Conservation (phyloP, 2,797 vertebrate genomes). For the Micropoecilia bifurca region DNA sequence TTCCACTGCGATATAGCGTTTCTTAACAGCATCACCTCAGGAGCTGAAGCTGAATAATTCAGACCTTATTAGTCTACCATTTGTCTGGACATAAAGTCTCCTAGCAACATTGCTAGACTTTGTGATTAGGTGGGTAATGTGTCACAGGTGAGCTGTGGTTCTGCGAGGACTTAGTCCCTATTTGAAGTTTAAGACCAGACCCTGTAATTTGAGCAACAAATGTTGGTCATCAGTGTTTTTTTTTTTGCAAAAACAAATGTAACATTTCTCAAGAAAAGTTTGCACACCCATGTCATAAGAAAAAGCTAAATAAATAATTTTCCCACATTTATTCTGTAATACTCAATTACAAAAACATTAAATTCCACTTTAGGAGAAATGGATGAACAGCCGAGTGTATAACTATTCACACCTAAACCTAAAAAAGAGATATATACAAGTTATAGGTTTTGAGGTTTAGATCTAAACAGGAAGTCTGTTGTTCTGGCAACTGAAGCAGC, state of each 20-base stretch:
- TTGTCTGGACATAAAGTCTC: constrained; percentile 66
- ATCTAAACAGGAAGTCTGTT: background rate
- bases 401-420: background rate
- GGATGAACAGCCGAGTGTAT: background rate
- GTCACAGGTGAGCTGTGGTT: constrained; percentile 22
- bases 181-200: background rate
- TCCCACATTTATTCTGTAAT: background rate
- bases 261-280: background rate
- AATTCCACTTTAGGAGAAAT: background rate
- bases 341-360: background rate
- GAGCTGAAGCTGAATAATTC: constrained; percentile 66
- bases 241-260: background rate
- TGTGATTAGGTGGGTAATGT: constrained; percentile 40
- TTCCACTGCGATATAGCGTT: constrained; percentile 55
- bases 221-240: background rate
- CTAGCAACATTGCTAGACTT: constrained; percentile 54
- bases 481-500: no score
- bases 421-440: background rate
- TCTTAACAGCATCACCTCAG: constrained; percentile 63
- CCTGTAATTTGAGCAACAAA: constrained; percentile 8
- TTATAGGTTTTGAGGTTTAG: background rate
- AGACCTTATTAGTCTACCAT: constrained; percentile 63
- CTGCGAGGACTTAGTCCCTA: constrained; percentile 14
- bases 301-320: background rate
- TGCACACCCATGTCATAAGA: background rate